A percentile compares a stretch with the other conserved stretches of the same genome.
phyloP scores from a whole-genome alignment of 2,888 invertebrate species.

The Diploptera punctata region DNA sequence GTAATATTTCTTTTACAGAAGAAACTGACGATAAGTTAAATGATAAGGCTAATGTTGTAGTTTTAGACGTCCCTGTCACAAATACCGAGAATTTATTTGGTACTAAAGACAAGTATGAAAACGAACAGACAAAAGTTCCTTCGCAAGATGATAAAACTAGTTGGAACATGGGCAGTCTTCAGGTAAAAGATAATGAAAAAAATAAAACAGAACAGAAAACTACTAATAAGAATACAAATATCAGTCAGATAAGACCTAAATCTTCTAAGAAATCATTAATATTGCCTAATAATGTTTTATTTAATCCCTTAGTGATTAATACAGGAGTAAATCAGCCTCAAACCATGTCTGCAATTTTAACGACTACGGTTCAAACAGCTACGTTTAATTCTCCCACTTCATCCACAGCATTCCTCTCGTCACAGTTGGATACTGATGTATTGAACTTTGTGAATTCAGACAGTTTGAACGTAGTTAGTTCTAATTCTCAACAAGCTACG shows the following conservation, averaged over 20 bases:
- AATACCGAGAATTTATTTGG: not conserved
- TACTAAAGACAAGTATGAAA: not conserved
- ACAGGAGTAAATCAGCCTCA: slow-evolving; percentile 10
- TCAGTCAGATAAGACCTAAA: not conserved
- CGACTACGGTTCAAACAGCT: slow-evolving; percentile 1
- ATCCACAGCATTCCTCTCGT: not conserved
- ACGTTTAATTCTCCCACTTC: not conserved
- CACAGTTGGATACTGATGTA: not conserved
- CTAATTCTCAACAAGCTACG: slow-evolving; percentile 12
- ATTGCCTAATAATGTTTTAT: not conserved
- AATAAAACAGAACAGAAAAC: not conserved
- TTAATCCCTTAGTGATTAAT: not conserved
- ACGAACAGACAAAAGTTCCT: not conserved
- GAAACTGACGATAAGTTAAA: not conserved
- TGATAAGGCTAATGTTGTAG: slow-evolving; percentile 25
- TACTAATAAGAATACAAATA: not conserved
- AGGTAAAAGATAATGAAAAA: not conserved
- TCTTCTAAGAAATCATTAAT: not conserved
- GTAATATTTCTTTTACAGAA: slow-evolving; percentile 37
- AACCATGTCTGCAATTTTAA: not conserved
- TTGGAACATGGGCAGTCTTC: not conserved
- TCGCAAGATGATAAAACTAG: not conserved
- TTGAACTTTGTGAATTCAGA: not conserved
- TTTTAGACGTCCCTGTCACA: slow-evolving; percentile 10
- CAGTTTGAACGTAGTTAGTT: not conserved